Percentiles rank a stretch among this genome's conserved stretches.
These are phyloP conservation scores for Salarias fasciatus DNA, from an alignment of 2,797 vertebrate genomes.

Conservation along the genomic window DNA sequence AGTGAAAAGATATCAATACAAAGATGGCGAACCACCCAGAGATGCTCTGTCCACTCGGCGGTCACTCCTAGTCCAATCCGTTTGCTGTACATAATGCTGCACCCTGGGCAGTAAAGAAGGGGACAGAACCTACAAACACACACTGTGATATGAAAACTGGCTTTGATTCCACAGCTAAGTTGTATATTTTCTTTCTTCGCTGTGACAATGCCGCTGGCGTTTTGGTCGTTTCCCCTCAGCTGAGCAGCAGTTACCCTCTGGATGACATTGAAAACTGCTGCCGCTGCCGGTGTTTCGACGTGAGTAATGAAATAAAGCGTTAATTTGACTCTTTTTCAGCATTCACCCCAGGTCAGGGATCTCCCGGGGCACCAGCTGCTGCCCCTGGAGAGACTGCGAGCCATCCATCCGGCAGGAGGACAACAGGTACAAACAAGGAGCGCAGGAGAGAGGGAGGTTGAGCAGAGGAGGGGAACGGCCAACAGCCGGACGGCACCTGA, in stretches of 20 bases:
- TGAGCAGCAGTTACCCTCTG: slow-evolving; percentile 59
- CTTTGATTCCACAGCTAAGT: background rate
- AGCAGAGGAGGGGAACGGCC: slow-evolving; percentile 9
- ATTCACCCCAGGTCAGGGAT: slow-evolving; percentile 64
- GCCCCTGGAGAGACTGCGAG: slow-evolving; percentile 28
- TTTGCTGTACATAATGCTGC: slow-evolving; percentile 40
- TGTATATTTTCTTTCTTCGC: background rate
- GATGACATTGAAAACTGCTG: slow-evolving; percentile 68
- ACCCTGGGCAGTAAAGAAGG: slow-evolving; percentile 31
- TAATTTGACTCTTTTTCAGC: slow-evolving; percentile 64
- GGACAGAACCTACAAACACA: slow-evolving; percentile 30
- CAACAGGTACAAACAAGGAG: background rate
- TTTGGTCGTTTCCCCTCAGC: slow-evolving; percentile 19
- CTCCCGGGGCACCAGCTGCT: slow-evolving; percentile 59
- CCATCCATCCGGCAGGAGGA: slow-evolving; percentile 41
- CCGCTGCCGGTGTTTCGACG: slow-evolving; percentile 38
- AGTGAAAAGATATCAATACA: slow-evolving; percentile 59
- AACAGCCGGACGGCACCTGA: slow-evolving; percentile 36
- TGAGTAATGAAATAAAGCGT: slow-evolving; percentile 74
- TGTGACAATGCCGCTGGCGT: slow-evolving; percentile 12
- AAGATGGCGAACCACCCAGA: slow-evolving; percentile 56
- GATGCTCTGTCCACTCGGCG: slow-evolving; percentile 19
- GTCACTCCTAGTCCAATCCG: slow-evolving; percentile 28
- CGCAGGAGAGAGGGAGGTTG: background rate
- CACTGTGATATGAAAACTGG: slow-evolving; percentile 20